Evolutionary conservation across 1,140 invertebrate genomes (phyloP), one percentile per base, ranked within the genome.

Genomic region (Listronotus bonariensis): DNA sequence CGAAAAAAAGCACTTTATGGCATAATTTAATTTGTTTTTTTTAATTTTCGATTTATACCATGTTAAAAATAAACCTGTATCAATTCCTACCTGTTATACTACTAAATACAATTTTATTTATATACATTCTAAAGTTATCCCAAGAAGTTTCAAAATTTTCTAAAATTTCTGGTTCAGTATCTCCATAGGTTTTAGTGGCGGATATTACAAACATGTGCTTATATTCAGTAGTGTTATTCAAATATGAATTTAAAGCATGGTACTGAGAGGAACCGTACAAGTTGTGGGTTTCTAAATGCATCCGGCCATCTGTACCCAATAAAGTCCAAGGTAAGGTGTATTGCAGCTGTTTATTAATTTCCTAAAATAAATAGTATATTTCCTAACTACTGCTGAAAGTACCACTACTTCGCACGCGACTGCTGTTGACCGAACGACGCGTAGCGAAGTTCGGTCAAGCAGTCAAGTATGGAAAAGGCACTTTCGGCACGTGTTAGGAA

Each of bases 261-360:
- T 53, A 15, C 51, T 75, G 72, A 17, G 14, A 45, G 9, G 49
- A n/a, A 1, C 70, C 72, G 46, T 76, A 75, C 2, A 49, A 57
- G 41, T 77, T 76, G 53, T 77, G 73, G 7, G 67, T 61, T 57
- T 66, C 18, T n/a, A 74, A 61, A 57, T 75, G 73, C 10, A 54
- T 15, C 0, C 45, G 36, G 15, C 67, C 41, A 18, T 43, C 43
- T 17, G 31, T 58, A 11, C 40, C 69, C 20, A 57, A 34, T 11
- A 66, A 9, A 51, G 73, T 72, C 72, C 73, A 77, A 15, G 74
- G 71, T 42, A 77, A 18, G 0, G 75, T 76, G 10, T 68, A 57
- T 20, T 70, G 58, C 51, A 76, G 66, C 34, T 65, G 62, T 15
- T 1, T 15, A 17, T 49, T 26, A 10, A 53, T 32, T 11, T 53